Percentiles rank a stretch among this genome's conserved stretches.
Evolutionary conservation across 2,113 vertebrate genomes (phyloP).

Genomic region (Psophia crepitans): DNA sequence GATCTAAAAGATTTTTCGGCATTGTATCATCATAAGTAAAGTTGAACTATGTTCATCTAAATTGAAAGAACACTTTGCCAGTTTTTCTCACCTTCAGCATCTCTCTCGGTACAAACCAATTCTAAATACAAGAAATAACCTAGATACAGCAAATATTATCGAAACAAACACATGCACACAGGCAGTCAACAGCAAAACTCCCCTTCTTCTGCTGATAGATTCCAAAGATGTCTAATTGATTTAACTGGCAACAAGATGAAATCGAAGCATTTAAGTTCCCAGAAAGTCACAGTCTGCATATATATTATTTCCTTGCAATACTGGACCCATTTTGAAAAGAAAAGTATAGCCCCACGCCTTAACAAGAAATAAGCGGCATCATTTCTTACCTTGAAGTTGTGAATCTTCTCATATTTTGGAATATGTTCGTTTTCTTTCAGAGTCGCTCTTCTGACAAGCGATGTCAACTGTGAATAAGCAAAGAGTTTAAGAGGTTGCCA

Average conservation of each 20-base stretch:
- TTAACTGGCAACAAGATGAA: neutral
- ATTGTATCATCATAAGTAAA: neutral
- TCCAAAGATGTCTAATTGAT: neutral
- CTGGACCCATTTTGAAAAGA: neutral
- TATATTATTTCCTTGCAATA: neutral
- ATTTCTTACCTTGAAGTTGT: conserved; percentile 98
- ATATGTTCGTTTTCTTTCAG: conserved; percentile 95
- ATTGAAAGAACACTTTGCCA: conserved; percentile 11
- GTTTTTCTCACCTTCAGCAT: neutral
- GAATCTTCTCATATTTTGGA: conserved; percentile 97
- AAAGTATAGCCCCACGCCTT: neutral
- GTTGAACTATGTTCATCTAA: neutral
- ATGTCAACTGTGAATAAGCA: conserved; percentile 99
- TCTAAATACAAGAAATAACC: neutral
- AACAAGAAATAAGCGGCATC: neutral
- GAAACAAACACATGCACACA: neutral
- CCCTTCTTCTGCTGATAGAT: neutral
- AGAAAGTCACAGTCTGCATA: neutral
- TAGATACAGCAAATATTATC: neutral
- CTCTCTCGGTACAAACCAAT: neutral
- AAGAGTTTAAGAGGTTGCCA: conserved; percentile 99
- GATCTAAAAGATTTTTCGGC: neutral
- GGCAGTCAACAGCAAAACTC: neutral
- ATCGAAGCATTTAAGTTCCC: neutral
- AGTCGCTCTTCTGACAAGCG: conserved; percentile 94